Percentiles rank a stretch among this genome's conserved stretches.
phyloP scores from a whole-genome alignment of 37 sponge, comb jelly and placozoan species.

The Ephydatia muelleri region DNA sequence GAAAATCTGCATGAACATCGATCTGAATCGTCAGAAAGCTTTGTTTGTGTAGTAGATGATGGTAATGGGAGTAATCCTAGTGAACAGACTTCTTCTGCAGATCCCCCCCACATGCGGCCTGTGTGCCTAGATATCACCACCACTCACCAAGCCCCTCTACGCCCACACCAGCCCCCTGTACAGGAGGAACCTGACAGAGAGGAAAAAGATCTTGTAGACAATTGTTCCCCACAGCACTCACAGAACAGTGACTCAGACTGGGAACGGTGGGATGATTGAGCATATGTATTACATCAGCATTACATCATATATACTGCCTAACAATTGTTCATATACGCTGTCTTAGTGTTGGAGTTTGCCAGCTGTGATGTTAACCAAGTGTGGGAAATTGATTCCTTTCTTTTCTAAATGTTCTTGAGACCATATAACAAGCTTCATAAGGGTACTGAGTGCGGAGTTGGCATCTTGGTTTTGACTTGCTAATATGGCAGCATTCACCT shows the following conservation, averaged over 20 bases:
- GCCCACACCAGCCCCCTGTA: background rate
- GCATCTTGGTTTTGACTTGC: constrained; percentile 74
- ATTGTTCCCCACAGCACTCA: background rate
- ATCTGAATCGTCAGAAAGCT: constrained; percentile 65
- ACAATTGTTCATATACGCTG: background rate
- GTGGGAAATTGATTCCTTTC: constrained; percentile 57
- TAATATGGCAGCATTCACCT: constrained; percentile 86
- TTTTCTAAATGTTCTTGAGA: constrained; percentile 75
- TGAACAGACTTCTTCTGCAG: background rate
- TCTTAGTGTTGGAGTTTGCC: constrained; percentile 27
- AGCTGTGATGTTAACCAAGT: constrained; percentile 44
- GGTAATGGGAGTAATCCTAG: background rate
- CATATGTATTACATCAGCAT: background rate
- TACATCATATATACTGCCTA: background rate
- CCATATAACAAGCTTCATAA: constrained; percentile 89
- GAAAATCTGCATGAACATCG: background rate
- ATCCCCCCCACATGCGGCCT: background rate
- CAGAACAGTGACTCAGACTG: background rate
- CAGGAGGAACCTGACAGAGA: background rate
- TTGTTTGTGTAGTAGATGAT: constrained; percentile 61
- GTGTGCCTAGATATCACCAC: background rate
- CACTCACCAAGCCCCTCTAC: background rate
- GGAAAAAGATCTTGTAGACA: background rate
- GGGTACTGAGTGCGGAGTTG: constrained; percentile 56
- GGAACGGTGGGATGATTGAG: background rate